Conservation (phyloP, 2,113 vertebrate species). For the Centropus unirufus region DNA sequence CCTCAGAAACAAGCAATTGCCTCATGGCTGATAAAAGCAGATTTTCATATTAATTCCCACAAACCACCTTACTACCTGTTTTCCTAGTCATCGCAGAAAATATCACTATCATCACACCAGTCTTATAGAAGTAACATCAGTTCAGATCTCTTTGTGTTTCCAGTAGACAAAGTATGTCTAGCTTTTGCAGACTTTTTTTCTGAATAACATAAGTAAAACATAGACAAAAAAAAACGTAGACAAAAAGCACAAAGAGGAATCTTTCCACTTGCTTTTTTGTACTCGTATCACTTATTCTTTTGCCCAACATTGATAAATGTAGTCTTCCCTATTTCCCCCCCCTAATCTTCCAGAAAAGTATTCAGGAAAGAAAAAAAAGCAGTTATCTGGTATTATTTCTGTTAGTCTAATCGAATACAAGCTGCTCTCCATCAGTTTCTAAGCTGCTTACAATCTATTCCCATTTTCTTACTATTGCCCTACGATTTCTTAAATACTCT, state of each 20-base stretch:
- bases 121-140: neutral
- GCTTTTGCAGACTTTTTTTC: neutral
- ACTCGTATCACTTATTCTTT: neutral
- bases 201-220: neutral
- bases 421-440: neutral
- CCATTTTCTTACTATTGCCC: neutral
- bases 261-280: neutral
- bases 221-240: too few species aligned
- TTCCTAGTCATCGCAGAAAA: neutral
- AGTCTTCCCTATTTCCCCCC: neutral
- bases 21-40: neutral
- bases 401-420: constrained; percentile 1
- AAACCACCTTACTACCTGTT: neutral
- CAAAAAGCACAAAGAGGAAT: neutral
- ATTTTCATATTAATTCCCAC: neutral
- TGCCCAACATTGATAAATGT: neutral
- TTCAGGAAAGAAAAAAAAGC: neutral
- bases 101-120: neutral
- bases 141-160: neutral
- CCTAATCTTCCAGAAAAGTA: neutral
- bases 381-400: neutral
- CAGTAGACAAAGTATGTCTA: neutral
- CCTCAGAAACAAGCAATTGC: neutral
- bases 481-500: neutral
- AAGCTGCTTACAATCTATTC: neutral